Percentiles rank a stretch among this genome's conserved stretches.
phyloP scores from a whole-genome alignment of 2,888 invertebrate genomes.

The Lomographa bimaculata region DNA sequence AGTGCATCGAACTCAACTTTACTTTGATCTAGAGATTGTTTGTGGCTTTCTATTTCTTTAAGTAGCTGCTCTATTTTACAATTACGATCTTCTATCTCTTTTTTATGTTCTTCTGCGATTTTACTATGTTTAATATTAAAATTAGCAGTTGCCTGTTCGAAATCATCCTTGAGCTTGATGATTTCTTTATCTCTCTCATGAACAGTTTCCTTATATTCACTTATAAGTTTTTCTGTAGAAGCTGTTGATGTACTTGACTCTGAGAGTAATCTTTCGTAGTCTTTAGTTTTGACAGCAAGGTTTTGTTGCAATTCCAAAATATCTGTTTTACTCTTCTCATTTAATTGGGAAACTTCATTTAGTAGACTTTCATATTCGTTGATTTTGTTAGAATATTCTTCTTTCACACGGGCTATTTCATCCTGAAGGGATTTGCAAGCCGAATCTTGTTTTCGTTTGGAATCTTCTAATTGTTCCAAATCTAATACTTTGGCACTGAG shows the following conservation, averaged over 20 bases:
- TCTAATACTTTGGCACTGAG: slow-evolving; percentile 82
- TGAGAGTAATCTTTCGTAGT: slow-evolving; percentile 63
- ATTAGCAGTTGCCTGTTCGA: slow-evolving; percentile 71
- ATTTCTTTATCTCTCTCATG: slow-evolving; percentile 82
- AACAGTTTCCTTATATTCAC: slow-evolving; percentile 75
- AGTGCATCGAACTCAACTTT: slow-evolving; percentile 74
- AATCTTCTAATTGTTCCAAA: slow-evolving; percentile 75
- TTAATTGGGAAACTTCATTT: slow-evolving; percentile 68
- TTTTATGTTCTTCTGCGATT: slow-evolving; percentile 78
- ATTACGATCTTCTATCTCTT: slow-evolving; percentile 78
- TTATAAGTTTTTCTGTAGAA: slow-evolving; percentile 69
- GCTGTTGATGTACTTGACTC: slow-evolving; percentile 61
- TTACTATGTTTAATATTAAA: slow-evolving; percentile 77
- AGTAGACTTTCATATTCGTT: slow-evolving; percentile 74
- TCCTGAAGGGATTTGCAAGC: slow-evolving; percentile 63
- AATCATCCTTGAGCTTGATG: slow-evolving; percentile 76
- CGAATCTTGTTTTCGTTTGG: slow-evolving; percentile 65
- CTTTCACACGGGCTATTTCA: slow-evolving; percentile 63
- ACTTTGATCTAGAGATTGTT: slow-evolving; percentile 70
- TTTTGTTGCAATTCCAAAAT: slow-evolving; percentile 67
- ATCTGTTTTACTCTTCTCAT: slow-evolving; percentile 69
- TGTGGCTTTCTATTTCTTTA: slow-evolving; percentile 75
- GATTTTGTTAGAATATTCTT: slow-evolving; percentile 67
- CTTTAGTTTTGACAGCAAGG: slow-evolving; percentile 65
- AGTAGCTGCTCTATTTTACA: slow-evolving; percentile 74